Conservation (phyloP, 2,797 vertebrate species). For the Phataginus tetradactyla region DNA sequence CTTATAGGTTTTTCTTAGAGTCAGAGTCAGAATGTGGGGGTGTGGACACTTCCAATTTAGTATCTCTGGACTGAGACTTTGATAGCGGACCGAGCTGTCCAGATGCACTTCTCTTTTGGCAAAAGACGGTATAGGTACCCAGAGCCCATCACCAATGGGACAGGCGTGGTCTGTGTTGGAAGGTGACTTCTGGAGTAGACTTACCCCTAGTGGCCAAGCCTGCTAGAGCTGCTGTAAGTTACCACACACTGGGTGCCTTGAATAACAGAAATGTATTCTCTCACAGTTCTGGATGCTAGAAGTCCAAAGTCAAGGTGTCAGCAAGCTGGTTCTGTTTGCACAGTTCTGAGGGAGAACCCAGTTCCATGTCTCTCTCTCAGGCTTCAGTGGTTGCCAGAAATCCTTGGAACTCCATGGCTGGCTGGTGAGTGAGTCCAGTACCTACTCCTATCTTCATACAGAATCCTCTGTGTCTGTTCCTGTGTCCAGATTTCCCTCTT, state of each 20-base stretch:
- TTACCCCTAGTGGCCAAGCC: neutral
- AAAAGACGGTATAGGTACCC: neutral
- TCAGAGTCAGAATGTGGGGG: too few relatives aligned
- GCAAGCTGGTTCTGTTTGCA: neutral
- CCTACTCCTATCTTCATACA: neutral
- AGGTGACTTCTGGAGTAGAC: neutral
- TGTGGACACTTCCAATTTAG: neutral
- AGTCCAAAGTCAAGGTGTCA: neutral
- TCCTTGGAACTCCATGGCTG: neutral
- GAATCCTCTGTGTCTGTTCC: neutral
- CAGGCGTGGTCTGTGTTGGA: neutral
- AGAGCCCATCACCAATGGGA: neutral
- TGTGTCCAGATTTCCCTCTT: neutral
- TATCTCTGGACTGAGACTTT: neutral
- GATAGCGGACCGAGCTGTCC: neutral
- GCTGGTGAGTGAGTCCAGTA: rapidly evolving
- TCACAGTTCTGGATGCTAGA: neutral
- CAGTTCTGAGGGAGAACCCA: neutral
- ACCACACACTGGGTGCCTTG: neutral
- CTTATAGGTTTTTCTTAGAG: neutral
- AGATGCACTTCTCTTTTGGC: neutral
- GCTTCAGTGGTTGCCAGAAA: neutral
- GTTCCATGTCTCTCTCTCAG: neutral
- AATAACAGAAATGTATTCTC: neutral
- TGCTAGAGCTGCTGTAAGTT: neutral